Evolutionary conservation across 2,797 vertebrate species (phyloP).

Genomic region (Phoeniculus purpureus): DNA sequence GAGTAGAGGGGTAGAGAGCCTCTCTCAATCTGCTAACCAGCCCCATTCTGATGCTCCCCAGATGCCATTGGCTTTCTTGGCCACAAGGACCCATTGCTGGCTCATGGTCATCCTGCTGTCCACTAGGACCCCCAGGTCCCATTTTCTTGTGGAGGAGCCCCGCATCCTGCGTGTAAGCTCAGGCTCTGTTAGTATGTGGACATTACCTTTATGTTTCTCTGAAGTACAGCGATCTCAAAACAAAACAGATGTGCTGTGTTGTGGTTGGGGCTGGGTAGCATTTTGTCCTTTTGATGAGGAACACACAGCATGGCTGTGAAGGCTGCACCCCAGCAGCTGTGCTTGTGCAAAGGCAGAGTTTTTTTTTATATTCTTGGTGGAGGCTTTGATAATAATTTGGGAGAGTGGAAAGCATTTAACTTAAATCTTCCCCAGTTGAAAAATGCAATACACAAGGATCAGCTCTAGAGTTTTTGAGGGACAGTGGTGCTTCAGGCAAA

Average conservation of each 20-base stretch:
- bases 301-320: rapidly evolving
- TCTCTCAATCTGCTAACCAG: too few relatives aligned
- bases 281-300: neutral
- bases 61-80: too few relatives aligned
- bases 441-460: neutral
- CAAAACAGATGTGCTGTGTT: neutral
- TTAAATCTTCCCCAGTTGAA: neutral
- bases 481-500: neutral
- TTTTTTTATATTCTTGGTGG: neutral
- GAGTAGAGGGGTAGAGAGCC: too few relatives aligned
- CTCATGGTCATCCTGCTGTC: too few relatives aligned
- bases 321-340: neutral
- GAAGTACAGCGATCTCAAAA: neutral
- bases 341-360: neutral
- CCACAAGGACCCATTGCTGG: too few relatives aligned
- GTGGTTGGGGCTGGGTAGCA: neutral
- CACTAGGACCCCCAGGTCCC: too few relatives aligned
- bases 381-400: neutral
- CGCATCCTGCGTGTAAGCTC: neutral
- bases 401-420: neutral
- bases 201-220: neutral
- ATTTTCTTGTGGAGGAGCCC: neutral
- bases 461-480: neutral
- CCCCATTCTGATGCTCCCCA: too few relatives aligned
- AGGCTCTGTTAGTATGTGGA: neutral